Base-by-base conservation (phyloP, 2,888 invertebrate species). In the Oscheius myriophilus region DNA sequence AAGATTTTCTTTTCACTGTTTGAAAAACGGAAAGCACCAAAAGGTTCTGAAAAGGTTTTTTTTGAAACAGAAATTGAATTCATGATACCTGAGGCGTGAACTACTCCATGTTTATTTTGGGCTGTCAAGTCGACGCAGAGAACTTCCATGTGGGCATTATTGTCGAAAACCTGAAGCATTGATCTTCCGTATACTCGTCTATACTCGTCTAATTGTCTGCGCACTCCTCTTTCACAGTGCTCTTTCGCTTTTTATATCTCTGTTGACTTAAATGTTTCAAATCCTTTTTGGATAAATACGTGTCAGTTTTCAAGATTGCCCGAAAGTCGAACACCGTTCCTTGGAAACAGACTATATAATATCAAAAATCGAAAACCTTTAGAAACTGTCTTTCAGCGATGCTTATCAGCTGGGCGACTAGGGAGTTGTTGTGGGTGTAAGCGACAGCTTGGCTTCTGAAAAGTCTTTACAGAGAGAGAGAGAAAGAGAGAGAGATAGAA, bases 1-100 rank as follows among this genome's bases (percentile, higher is more conserved):
- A 86, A 62, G 9, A 86, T 67, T 51, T 83, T 79, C 12, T 82
- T 82, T 59, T 82, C 85, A 14, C 79, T 80, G 49, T 76, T 61
- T 4, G 84, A 84, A 73, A 82, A 86, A 4, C 72, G 55, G 12
- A 84, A 61, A 1, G 69, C 62, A 12, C 83, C 84, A 61, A 86
- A 84, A 14, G 78, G 78, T 12, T 68, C 74, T 74, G 49, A 63
- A 69, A 16, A 21, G 9, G 39, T 23, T 23, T 46, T 7, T 25
- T 46, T 46, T 11, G 16, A 46, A 18, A 18, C 45, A 2, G 25
- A 21, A 52, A 9, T 14, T 71, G 69, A 69, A 25, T 59, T 39
- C 11, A 33, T 6, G 9, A 6, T 33, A 33, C 70, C 72, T 12
- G 57, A 18, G 16, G 66, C 70, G 53, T 81, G 76, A 53, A 84